A percentile compares a stretch with the other conserved stretches of the same genome.
Evolutionary conservation across 1,140 invertebrate genomes (phyloP).

Genomic region (Diachasma alloeum): DNA sequence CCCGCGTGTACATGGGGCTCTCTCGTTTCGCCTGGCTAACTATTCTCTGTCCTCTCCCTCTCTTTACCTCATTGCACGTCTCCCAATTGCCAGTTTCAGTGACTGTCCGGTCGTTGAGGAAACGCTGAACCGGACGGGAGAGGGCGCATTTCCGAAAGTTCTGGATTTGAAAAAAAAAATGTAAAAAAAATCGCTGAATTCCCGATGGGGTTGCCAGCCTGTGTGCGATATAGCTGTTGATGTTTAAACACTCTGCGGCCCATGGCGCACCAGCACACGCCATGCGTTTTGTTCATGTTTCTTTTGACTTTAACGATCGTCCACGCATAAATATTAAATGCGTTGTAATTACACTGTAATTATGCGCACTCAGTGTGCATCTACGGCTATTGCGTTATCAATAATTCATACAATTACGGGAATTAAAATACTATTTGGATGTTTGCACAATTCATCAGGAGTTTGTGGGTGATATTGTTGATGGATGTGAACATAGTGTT

Average conservation of each 20-base stretch:
- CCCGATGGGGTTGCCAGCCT: background rate
- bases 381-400: background rate
- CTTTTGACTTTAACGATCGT: slow-evolving; percentile 23
- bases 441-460: slow-evolving; percentile 3
- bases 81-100: background rate
- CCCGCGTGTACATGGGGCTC: background rate
- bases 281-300: slow-evolving; percentile 24
- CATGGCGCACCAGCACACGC: slow-evolving; percentile 13
- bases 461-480: background rate
- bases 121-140: background rate
- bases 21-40: background rate
- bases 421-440: slow-evolving; percentile 19
- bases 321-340: slow-evolving; percentile 27
- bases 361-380: slow-evolving; percentile 15
- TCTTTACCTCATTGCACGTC: background rate
- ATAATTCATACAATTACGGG: slow-evolving; percentile 23
- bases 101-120: slow-evolving; percentile 2
- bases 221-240: background rate
- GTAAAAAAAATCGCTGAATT: slow-evolving; percentile 13
- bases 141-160: too few relatives aligned
- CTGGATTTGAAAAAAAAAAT: too few relatives aligned
- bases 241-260: slow-evolving; percentile 1
- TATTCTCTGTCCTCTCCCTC: background rate
- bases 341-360: slow-evolving; percentile 28
- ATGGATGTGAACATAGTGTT: background rate